Evolutionary conservation across 2,797 vertebrate species (phyloP).

Genomic region (Acridotheres tristis): DNA sequence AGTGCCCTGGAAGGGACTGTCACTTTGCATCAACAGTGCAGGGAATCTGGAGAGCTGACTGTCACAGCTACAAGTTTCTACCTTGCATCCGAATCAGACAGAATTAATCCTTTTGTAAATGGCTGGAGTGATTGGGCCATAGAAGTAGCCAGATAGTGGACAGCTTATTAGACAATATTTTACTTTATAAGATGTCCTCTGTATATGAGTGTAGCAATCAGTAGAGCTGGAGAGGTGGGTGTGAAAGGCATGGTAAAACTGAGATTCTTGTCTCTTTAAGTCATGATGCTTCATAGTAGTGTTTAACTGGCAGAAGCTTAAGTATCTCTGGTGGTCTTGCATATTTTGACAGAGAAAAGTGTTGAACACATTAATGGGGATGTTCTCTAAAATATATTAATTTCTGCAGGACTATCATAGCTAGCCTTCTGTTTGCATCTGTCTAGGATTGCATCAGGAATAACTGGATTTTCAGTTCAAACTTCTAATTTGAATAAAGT

Average conservation of each 20-base stretch:
- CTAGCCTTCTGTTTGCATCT: neutral
- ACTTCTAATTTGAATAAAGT: neutral
- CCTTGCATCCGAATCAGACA: neutral
- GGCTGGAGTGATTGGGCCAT: neutral
- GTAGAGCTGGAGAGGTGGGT: neutral
- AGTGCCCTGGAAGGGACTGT: neutral
- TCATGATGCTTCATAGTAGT: neutral
- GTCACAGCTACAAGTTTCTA: neutral
- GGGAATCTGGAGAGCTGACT: neutral
- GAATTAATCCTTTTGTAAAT: neutral
- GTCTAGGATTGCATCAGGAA: neutral
- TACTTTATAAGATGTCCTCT: neutral
- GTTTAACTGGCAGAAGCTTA: neutral
- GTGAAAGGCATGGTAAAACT: neutral
- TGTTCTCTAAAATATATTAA: neutral
- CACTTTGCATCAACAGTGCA: accelerated
- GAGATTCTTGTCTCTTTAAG: neutral
- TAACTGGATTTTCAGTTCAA: neutral
- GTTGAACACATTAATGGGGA: neutral
- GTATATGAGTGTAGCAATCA: neutral
- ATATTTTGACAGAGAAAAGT: neutral
- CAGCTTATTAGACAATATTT: neutral
- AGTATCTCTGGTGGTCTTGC: neutral
- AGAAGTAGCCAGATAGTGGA: neutral
- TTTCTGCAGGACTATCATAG: neutral